Conservation (phyloP, 2,888 invertebrate genomes). For the Yponomeuta plumbellus region DNA sequence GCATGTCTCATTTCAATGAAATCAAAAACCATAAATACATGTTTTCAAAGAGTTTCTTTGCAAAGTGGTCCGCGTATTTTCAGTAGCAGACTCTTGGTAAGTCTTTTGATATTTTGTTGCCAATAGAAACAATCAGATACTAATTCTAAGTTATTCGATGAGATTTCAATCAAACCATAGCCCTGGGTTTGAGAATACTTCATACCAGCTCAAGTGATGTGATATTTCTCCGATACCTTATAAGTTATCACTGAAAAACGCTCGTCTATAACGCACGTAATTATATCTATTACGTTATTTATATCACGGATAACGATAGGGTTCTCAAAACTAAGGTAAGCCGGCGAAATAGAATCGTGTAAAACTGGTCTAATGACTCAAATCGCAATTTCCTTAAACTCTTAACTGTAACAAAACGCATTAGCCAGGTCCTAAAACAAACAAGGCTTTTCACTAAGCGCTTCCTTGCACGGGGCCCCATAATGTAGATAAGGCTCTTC, state of each 20-base stretch:
- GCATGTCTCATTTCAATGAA: too few relatives aligned
- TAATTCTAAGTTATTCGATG: neutral
- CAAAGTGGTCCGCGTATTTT: neutral
- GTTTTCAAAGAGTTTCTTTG: neutral
- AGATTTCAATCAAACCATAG: neutral
- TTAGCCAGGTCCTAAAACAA: neutral
- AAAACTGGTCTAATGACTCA: too few relatives aligned
- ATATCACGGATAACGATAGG: neutral
- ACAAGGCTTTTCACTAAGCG: neutral
- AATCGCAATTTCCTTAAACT: neutral
- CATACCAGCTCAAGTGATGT: neutral
- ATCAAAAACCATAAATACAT: too few relatives aligned
- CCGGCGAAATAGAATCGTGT: neutral
- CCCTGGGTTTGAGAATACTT: neutral
- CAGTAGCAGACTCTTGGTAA: neutral
- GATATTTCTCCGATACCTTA: neutral
- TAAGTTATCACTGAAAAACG: neutral
- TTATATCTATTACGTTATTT: neutral
- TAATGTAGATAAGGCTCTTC: slow-evolving; percentile 3
- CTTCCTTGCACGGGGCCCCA: neutral
- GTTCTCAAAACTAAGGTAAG: neutral
- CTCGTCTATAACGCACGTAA: neutral
- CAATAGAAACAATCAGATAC: neutral
- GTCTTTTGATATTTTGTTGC: neutral
- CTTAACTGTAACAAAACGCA: neutral